A percentile compares a stretch with the other conserved stretches of the same genome.
These are phyloP conservation scores for Sipha maydis DNA, from an alignment of 2,888 invertebrate species.

Conservation along the genomic window DNA sequence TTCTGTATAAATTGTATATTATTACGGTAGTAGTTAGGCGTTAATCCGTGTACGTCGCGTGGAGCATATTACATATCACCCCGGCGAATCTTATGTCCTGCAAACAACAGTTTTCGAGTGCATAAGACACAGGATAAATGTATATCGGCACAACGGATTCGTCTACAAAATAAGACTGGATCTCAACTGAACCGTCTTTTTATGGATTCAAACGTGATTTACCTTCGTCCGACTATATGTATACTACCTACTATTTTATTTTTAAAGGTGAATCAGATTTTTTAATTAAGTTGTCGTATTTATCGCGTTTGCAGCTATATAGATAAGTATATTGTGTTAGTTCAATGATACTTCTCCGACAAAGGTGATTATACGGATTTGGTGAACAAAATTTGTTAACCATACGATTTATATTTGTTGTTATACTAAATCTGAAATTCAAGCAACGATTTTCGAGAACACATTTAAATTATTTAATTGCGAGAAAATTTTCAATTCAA, in stretches of 20 bases:
- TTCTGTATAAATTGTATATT: neutral
- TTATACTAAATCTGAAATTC: too few species aligned
- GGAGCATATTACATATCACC: neutral
- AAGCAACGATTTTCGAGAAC: neutral
- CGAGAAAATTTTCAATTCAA: neutral
- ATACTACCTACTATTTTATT: neutral
- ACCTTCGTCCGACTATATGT: neutral
- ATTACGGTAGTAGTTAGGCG: neutral
- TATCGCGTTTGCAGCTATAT: neutral
- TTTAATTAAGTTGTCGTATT: neutral
- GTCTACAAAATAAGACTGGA: neutral
- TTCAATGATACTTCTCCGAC: neutral
- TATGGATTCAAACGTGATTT: slow-evolving; percentile 9
- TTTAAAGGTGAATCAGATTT: neutral
- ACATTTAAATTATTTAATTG: neutral
- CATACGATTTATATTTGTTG: too few species aligned
- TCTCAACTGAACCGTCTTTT: neutral
- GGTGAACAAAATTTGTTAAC: too few species aligned
- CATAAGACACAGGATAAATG: slow-evolving; percentile 43
- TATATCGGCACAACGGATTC: neutral
- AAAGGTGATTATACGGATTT: too few species aligned
- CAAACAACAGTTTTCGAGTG: neutral
- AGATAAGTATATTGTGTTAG: neutral
- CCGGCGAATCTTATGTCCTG: neutral
- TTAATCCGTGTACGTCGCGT: too few species aligned